phyloP scores from a whole-genome alignment of 2,113 vertebrate genomes.

The Hylia prasina region DNA sequence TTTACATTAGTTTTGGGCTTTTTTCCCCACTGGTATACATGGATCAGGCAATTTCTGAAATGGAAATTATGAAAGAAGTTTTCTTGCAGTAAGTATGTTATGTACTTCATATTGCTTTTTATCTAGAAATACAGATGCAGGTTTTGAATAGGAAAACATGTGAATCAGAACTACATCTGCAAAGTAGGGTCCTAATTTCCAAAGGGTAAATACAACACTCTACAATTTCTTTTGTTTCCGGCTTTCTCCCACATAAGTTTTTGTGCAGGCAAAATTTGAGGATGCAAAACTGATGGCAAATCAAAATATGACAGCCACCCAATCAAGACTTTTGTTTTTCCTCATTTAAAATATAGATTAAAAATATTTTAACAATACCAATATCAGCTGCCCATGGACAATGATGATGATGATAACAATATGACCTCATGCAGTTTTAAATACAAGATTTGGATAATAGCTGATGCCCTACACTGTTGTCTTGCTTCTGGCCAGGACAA shows the following conservation, averaged over 20 bases:
- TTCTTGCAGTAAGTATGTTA: neutral
- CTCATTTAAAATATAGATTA: neutral
- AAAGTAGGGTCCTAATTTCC: neutral
- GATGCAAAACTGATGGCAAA: neutral
- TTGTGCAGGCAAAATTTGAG: neutral
- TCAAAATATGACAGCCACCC: neutral
- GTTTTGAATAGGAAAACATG: neutral
- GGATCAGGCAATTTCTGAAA: neutral
- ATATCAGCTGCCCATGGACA: neutral
- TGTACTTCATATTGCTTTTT: neutral
- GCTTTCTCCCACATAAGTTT: neutral
- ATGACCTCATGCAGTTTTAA: neutral
- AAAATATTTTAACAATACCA: neutral
- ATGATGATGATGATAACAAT: neutral
- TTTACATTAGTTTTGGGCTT: neutral
- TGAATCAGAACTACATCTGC: neutral
- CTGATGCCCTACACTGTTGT: neutral
- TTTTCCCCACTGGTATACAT: neutral
- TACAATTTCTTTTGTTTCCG: neutral
- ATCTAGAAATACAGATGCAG: neutral
- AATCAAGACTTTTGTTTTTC: neutral
- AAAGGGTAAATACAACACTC: neutral
- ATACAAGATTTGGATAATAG: neutral
- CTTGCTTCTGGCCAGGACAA: neutral
- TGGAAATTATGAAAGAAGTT: neutral